Percentiles rank a stretch among this genome's conserved stretches.
Conservation (phyloP, 1,140 invertebrate species). For the Macrosteles quadrilineatus region DNA sequence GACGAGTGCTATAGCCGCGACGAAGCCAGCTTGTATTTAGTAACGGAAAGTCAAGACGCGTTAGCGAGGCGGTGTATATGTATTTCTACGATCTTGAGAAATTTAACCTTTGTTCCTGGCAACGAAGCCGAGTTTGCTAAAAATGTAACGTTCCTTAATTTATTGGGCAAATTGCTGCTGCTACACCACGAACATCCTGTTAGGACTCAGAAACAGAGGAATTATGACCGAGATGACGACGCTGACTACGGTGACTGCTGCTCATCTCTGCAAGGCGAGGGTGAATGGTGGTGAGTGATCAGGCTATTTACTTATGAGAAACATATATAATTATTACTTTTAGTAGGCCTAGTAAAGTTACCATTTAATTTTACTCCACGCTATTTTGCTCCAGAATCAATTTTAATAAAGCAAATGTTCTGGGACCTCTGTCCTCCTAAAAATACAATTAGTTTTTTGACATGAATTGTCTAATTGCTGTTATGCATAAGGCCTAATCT, state of each 20-base stretch:
- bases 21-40: conserved; percentile 82
- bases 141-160: conserved; percentile 79
- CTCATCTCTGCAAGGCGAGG: conserved; percentile 71
- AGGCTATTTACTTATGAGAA: no score
- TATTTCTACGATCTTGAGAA: conserved; percentile 90
- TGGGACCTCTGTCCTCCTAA: no score
- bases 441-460: no score
- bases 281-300: conserved; percentile 57
- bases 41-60: conserved; percentile 84
- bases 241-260: conserved; percentile 76
- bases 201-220: conserved; percentile 75
- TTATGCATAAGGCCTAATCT: no score
- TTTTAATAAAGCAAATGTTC: no score
- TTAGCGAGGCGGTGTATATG: conserved; percentile 86
- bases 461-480: no score
- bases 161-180: conserved; percentile 87
- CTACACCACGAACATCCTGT: conserved; percentile 89
- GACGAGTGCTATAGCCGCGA: conserved; percentile 92
- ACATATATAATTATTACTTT: no score
- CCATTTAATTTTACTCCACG: no score
- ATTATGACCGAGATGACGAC: conserved; percentile 85
- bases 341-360: no score
- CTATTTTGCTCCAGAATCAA: no score
- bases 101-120: conserved; percentile 95
- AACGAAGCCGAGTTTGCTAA: conserved; percentile 94